These are phyloP conservation scores for Netta rufina DNA, from an alignment of 2,797 vertebrate species.

Conservation along the genomic window DNA sequence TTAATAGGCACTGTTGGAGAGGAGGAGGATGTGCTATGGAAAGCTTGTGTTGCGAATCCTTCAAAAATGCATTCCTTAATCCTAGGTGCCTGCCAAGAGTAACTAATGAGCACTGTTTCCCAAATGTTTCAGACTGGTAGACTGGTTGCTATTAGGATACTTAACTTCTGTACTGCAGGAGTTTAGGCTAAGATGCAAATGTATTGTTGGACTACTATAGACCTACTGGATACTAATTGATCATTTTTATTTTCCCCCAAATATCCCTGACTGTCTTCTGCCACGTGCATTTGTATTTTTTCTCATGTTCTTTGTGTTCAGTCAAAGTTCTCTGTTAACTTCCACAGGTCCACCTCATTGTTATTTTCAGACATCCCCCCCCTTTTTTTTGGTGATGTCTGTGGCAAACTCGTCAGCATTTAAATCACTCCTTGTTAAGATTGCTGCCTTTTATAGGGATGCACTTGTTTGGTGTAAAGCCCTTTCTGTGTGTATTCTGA, in stretches of 20 bases:
- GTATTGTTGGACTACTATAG: not conserved
- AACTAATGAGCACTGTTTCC: constrained; percentile 25
- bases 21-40: not conserved
- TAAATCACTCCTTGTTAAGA: not conserved
- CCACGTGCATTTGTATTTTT: not conserved
- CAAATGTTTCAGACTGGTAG: constrained; percentile 47
- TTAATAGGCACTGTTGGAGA: not conserved
- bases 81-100: constrained; percentile 32
- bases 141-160: constrained; percentile 21
- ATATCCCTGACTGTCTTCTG: not conserved
- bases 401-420: not conserved
- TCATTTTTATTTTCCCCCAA: not conserved
- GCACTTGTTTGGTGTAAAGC: not conserved
- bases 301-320: not conserved
- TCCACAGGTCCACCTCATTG: not conserved
- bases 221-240: not conserved
- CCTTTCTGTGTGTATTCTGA: not conserved
- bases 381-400: not conserved
- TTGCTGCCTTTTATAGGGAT: not conserved
- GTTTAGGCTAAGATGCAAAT: constrained; percentile 28
- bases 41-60: constrained; percentile 21
- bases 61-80: constrained; percentile 38
- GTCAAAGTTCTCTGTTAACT: not conserved
- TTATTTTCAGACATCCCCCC: not conserved
- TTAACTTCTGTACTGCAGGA: not conserved